A percentile compares a stretch with the other conserved stretches of the same genome.
Conservation (phyloP, 2,888 invertebrate species). For the Malthinus seriepunctatus region DNA sequence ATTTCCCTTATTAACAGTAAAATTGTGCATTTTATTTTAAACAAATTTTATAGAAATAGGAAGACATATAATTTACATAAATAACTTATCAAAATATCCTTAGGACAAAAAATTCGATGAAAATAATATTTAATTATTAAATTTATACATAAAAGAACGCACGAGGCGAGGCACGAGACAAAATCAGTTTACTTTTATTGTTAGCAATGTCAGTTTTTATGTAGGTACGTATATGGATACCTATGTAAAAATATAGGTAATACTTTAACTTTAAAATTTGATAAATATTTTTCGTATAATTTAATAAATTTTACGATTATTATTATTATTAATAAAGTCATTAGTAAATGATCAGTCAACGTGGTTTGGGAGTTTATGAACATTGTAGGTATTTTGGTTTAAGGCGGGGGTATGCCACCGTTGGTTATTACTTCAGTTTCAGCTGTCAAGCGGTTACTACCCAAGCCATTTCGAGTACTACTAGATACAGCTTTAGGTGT, state of each 20-base stretch:
- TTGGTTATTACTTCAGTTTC: conserved; percentile 33
- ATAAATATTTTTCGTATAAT: too few relatives aligned
- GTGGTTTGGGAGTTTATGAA: conserved; percentile 46
- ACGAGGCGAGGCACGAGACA: too few relatives aligned
- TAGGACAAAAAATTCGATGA: not conserved
- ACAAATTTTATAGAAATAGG: conserved; percentile 23
- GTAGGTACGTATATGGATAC: too few relatives aligned
- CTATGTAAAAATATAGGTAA: too few relatives aligned
- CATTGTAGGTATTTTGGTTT: conserved; percentile 46
- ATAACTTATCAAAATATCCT: conserved; percentile 4
- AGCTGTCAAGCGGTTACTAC: conserved; percentile 16
- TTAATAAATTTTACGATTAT: too few relatives aligned
- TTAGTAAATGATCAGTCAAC: conserved; percentile 44
- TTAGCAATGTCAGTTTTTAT: too few relatives aligned
- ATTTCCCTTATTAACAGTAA: not conserved
- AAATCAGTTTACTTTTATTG: too few relatives aligned
- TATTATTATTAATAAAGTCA: too few relatives aligned
- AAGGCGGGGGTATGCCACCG: conserved; percentile 46
- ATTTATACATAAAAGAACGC: not conserved
- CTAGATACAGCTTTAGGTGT: conserved; percentile 40
- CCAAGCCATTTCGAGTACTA: conserved; percentile 5
- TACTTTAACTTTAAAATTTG: too few relatives aligned
- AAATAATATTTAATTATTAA: conserved; percentile 5
- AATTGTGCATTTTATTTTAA: conserved; percentile 23
- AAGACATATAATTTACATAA: conserved; percentile 27